Conservation (phyloP, 2,888 invertebrate species). For the Oconnorella tubifera region DNA sequence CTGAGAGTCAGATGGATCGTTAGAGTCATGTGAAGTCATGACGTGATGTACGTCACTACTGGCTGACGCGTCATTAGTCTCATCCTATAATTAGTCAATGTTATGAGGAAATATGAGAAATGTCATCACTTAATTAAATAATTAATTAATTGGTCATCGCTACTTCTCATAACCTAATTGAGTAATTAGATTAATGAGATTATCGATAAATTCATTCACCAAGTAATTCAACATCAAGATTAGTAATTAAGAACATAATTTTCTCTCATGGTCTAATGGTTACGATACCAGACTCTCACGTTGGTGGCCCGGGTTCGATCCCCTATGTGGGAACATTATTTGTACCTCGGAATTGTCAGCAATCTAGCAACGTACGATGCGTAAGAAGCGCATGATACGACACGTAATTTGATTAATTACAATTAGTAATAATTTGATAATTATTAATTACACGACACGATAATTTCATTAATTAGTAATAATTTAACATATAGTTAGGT, state of each 20-base stretch:
- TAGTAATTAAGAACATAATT: neutral
- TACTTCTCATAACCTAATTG: neutral
- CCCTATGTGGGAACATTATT: too few species aligned
- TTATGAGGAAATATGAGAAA: neutral
- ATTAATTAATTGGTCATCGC: neutral
- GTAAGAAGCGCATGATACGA: too few species aligned
- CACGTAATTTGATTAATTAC: too few species aligned
- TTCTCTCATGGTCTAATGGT: too few species aligned
- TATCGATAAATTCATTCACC: neutral
- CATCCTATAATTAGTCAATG: neutral
- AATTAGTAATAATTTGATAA: too few species aligned
- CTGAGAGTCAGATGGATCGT: constrained; percentile 3
- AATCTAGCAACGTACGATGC: too few species aligned
- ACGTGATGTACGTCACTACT: neutral
- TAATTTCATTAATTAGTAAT: too few species aligned
- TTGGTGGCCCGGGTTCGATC: too few species aligned
- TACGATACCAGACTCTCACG: too few species aligned
- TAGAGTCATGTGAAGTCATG: neutral
- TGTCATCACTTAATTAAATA: neutral
- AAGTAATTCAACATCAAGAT: neutral
- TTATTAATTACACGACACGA: too few species aligned
- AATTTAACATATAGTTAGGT: too few species aligned
- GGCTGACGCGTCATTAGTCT: neutral
- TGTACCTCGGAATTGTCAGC: too few species aligned
- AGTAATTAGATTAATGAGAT: neutral